A percentile compares a stretch with the other conserved stretches of the same genome.
phyloP scores from a whole-genome alignment of 2,113 vertebrate genomes.

The Capreolus pygargus region DNA sequence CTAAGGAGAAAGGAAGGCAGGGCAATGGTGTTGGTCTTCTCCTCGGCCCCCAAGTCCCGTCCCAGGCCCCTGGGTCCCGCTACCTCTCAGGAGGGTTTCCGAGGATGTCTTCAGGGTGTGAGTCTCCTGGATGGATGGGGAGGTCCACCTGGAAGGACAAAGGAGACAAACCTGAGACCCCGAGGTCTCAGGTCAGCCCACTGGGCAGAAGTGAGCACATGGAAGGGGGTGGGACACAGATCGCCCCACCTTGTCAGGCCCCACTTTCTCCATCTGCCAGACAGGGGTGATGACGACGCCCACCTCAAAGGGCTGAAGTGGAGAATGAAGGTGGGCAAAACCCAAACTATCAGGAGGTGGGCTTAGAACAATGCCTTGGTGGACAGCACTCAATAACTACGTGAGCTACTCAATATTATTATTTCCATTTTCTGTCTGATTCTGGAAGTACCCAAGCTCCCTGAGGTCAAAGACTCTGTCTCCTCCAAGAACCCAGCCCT shows the following conservation, averaged over 20 bases:
- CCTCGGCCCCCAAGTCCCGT: not conserved
- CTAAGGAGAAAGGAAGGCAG: not conserved
- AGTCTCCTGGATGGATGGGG: not conserved
- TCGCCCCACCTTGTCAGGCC: not conserved
- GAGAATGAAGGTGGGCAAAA: not conserved
- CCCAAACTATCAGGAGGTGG: fast-evolving
- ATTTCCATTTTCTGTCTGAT: not conserved
- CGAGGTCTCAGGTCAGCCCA: not conserved
- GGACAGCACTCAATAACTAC: fast-evolving
- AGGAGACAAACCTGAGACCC: not conserved
- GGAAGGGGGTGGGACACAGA: not conserved
- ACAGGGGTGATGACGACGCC: not conserved
- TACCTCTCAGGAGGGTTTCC: constrained; percentile 48
- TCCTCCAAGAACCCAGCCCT: not conserved
- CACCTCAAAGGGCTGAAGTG: not conserved
- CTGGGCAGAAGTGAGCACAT: not conserved
- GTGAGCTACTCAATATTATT: not conserved
- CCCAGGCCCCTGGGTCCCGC: not conserved
- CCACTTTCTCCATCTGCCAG: not conserved
- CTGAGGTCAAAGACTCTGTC: not conserved
- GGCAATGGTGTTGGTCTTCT: not conserved
- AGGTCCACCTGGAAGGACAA: constrained; percentile 17
- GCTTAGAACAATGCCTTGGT: not conserved
- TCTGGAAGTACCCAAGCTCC: not conserved
- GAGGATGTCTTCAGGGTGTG: not conserved